Evolutionary conservation across 2,797 vertebrate species (phyloP).

Genomic region (Micromesistius poutassou): DNA sequence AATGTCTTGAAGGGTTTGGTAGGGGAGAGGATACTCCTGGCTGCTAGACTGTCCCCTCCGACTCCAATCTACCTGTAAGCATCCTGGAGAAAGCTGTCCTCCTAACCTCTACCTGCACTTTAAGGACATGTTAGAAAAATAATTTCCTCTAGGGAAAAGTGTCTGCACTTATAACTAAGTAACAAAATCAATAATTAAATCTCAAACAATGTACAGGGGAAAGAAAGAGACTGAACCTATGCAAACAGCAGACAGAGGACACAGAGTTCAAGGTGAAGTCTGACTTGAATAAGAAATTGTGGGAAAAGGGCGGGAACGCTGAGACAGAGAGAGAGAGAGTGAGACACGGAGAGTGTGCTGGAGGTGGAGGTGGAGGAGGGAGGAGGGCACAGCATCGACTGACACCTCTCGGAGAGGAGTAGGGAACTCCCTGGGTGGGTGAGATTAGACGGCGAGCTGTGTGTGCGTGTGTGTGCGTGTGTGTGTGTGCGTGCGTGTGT

Average conservation of each 20-base stretch:
- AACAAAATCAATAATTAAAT: background rate
- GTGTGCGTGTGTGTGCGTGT: too few relatives aligned
- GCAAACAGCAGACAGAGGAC: background rate
- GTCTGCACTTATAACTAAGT: too few relatives aligned
- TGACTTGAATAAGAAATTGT: too few relatives aligned
- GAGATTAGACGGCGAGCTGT: background rate
- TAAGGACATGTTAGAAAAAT: background rate
- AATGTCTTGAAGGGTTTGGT: too few relatives aligned
- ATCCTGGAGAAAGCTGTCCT: too few relatives aligned
- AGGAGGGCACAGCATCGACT: background rate
- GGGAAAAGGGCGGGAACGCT: too few relatives aligned
- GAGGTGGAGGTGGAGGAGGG: background rate
- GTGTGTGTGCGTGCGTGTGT: too few relatives aligned
- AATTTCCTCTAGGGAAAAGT: background rate
- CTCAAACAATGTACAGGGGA: background rate
- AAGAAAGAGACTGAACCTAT: background rate
- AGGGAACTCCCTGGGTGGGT: background rate
- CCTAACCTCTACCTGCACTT: background rate
- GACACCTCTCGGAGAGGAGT: background rate
- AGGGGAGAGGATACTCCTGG: too few relatives aligned
- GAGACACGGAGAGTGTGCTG: background rate
- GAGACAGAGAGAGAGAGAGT: background rate
- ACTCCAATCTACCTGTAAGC: too few relatives aligned
- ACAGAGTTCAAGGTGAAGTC: too few relatives aligned
- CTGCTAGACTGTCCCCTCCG: too few relatives aligned